Evolutionary conservation across 2,888 invertebrate genomes (phyloP).

Genomic region (Cecidostiba fungosa): DNA sequence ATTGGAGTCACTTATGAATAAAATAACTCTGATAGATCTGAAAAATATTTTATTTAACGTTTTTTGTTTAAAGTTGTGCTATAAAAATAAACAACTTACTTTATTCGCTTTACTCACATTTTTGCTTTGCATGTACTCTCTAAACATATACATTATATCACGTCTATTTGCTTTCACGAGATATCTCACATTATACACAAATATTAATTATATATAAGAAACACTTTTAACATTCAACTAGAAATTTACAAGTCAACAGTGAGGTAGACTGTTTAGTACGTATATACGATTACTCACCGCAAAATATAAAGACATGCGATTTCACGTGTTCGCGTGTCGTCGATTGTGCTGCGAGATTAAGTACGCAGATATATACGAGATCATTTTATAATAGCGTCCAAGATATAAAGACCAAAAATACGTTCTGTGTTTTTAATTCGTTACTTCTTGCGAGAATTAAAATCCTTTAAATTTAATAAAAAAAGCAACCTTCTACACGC

Average conservation of each 20-base stretch:
- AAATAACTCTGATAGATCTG: neutral
- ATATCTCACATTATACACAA: constrained; percentile 15
- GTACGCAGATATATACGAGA: constrained; percentile 46
- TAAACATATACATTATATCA: neutral
- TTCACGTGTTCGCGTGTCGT: constrained; percentile 58
- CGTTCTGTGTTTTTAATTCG: constrained; percentile 21
- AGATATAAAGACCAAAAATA: constrained; percentile 42
- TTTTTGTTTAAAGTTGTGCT: constrained; percentile 31
- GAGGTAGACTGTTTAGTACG: constrained; percentile 47
- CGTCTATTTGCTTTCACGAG: constrained; percentile 1
- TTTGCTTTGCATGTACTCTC: neutral
- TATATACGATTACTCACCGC: constrained; percentile 20
- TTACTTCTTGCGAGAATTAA: neutral
- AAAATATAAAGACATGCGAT: constrained; percentile 52
- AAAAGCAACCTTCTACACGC: neutral
- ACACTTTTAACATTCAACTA: neutral
- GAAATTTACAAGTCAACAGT: constrained; percentile 47
- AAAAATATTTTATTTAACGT: constrained; percentile 50
- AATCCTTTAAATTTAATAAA: neutral
- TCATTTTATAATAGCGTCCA: constrained; percentile 24
- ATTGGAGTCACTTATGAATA: neutral
- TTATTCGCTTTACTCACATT: constrained; percentile 3
- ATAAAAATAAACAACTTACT: constrained; percentile 54
- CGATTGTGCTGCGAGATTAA: constrained; percentile 50
- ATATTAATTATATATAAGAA: constrained; percentile 12